Conservation (phyloP, 2,797 vertebrate species). For the Pseudopleuronectes americanus region DNA sequence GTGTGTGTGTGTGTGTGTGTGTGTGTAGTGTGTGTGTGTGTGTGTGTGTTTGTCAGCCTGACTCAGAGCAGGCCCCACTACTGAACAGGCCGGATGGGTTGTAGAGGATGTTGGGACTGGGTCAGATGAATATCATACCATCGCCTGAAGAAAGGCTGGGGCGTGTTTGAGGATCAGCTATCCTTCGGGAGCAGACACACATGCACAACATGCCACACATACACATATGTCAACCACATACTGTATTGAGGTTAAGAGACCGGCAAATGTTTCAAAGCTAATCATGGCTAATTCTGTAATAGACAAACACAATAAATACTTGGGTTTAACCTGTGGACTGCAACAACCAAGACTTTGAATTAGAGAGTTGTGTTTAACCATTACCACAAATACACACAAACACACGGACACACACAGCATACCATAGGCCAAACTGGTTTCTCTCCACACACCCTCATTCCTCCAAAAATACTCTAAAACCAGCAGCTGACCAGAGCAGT, state of each 20-base stretch:
- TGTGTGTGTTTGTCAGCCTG: conserved; percentile 38
- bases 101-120: conserved; percentile 72
- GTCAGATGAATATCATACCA: conserved; percentile 68
- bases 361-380: background rate
- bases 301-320: conserved; percentile 7
- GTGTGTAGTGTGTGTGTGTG: conserved; percentile 3
- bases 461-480: conserved; percentile 71
- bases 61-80: conserved; percentile 55
- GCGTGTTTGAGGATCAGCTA: conserved; percentile 57
- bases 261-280: conserved; percentile 23
- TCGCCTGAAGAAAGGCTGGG: conserved; percentile 47
- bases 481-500: conserved; percentile 69
- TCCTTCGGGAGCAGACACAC: conserved; percentile 30
- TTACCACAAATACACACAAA: background rate
- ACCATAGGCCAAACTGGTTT: conserved; percentile 33
- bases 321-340: conserved; percentile 6
- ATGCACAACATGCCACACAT: conserved; percentile 23
- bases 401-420: conserved; percentile 15
- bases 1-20: too few species aligned
- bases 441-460: conserved; percentile 56
- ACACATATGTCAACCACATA: conserved; percentile 27
- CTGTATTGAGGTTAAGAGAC: conserved; percentile 45
- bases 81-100: conserved; percentile 50
- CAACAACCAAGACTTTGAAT: conserved; percentile 2
- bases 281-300: conserved; percentile 6